Evolutionary conservation across 2,888 invertebrate species (phyloP), one percentile per base, ranked within the genome.

Genomic region (Odontocerum albicorne): DNA sequence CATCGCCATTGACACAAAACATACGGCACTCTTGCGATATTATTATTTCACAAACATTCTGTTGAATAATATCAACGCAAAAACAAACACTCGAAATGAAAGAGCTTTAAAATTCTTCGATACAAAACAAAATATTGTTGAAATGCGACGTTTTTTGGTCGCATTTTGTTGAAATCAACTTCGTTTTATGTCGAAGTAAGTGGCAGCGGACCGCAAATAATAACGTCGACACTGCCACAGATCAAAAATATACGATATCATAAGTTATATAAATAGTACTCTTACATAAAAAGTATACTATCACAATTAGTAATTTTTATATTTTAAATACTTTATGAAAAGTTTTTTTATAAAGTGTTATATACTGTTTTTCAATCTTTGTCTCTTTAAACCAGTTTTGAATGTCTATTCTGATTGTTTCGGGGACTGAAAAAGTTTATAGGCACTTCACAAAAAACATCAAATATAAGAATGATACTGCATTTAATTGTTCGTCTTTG

Each of bases 1-100:
- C 47, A 47, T 36, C 47, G 47, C 22, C 38, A 47, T 47, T 47
- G 47, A 47, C 47, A 38, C 10, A 16, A 27, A 35, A 38, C 10
- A 16, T 8, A 20, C 47, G 31, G 10, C 32, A 32, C 17, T 8
- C 32, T 44, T 22, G 36, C 47, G 47, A 38, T 36, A 38, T 27
- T 7, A 27, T 27, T 27, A 7, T 4, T n/a, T n/a, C n/a, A n/a
- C n/a, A n/a, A n/a, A n/a, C n/a, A n/a, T n/a, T n/a, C n/a, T n/a
- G n/a, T n/a, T n/a, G n/a, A n/a, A 27, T 27, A 27, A 22, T 8
- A 12, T 12, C 35, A 16, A 12, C 13, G 27, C 15, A 3, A 47
- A 36, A 20, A 22, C 12, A 4, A 21, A 27, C n/a, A n/a, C n/a
- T n/a, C n/a, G n/a, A n/a, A n/a, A n/a, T n/a, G n/a, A 27, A 4